Base-by-base conservation (phyloP, 2,113 vertebrate species). In the Oncorhynchus nerka region DNA sequence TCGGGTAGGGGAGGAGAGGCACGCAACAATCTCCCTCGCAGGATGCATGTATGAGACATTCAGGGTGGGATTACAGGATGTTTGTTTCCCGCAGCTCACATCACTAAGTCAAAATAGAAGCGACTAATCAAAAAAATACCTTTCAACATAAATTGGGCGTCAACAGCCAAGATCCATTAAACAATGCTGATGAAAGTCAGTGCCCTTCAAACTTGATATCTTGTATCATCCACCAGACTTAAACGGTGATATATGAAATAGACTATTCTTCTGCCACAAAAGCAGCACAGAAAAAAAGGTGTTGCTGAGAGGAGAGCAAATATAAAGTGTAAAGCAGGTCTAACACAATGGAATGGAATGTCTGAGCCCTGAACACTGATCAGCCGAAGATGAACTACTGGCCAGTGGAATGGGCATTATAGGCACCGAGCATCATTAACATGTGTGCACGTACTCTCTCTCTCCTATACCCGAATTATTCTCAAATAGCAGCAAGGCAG, bases 51-150 rank as follows among this genome's bases (percentile, higher is more conserved):
- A 62, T 19, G 26, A 49, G 73, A 73, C 77, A 71, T 64, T 24
- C 69, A 24, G 69, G 45, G 28, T 32, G 78, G 78, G 75, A 12
- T 67, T 67, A 81, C 86, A 88, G 88, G 87, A 87, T 85, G 84
- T 87, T 84, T 87, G 86, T 83, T 81, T 83, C 88, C 80, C 82
- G 66, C 79, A 62, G 45, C 22, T 65, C 62, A 65, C 70, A 69
- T 32, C 49, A 15, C 45, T 3, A 15, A 28, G 24, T 6, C 20
- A 48, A 19, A 13, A 70, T 13, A 80, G 8, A 28, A 19, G 2
- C 1, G 51, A 51, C 49, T 55, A 4, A 55, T 55, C 8, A 3
- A 11, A 45, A 11, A 45, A 11, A 45, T 9, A 55, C 51, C 16
- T 55, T 55, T 55, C 16, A 19, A 55, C 12, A 55, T 55, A 55